Conservation (phyloP, 2,888 invertebrate genomes). For the Linyphia triangularis region DNA sequence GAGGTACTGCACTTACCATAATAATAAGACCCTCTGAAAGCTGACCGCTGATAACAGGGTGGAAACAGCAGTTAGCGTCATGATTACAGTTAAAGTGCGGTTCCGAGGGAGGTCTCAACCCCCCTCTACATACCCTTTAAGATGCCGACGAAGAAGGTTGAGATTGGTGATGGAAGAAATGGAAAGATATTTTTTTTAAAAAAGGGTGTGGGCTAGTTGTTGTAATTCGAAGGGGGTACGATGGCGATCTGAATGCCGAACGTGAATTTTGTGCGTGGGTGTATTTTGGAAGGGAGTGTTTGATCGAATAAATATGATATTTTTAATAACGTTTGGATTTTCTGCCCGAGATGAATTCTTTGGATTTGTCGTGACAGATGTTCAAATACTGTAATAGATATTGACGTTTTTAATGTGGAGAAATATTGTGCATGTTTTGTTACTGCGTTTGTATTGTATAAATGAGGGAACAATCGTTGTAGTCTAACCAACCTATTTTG, state of each 20-base stretch:
- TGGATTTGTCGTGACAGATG: too few species aligned
- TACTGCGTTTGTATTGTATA: too few species aligned
- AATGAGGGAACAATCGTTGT: too few species aligned
- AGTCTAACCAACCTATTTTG: too few species aligned
- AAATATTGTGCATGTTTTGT: too few species aligned
- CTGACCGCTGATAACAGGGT: constrained; percentile 52
- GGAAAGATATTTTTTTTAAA: neutral
- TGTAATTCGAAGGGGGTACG: constrained; percentile 22
- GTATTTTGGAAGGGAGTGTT: neutral
- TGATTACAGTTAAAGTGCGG: constrained; percentile 17
- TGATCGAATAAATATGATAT: neutral
- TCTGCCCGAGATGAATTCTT: neutral
- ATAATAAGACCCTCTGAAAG: constrained; percentile 7
- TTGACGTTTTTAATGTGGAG: too few species aligned
- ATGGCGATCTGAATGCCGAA: neutral
- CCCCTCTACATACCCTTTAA: constrained; percentile 1
- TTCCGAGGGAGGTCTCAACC: constrained; percentile 1
- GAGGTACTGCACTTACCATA: constrained; percentile 33
- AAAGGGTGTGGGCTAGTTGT: neutral
- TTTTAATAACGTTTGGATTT: neutral
- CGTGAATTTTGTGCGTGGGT: neutral
- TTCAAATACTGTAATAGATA: too few species aligned
- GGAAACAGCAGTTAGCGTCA: constrained; percentile 57
- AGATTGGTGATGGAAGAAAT: neutral
- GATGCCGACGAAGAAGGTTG: constrained; percentile 6